Evolutionary conservation across 2,797 vertebrate genomes (phyloP).

Genomic region (Pygocentrus nattereri): DNA sequence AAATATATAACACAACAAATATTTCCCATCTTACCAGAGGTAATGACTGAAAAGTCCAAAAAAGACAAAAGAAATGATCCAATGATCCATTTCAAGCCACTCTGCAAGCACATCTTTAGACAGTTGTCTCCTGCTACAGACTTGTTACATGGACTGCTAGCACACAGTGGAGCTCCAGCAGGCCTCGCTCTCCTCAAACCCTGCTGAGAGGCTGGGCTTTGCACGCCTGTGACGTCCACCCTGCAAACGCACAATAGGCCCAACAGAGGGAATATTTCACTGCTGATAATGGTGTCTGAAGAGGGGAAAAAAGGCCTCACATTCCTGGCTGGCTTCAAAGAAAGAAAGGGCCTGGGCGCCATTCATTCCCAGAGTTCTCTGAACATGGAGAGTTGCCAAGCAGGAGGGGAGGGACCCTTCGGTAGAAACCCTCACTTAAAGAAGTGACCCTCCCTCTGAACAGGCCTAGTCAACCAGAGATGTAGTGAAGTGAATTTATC

Average conservation of each 20-base stretch:
- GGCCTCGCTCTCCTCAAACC: slow-evolving; percentile 49
- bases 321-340: slow-evolving; percentile 86
- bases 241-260: slow-evolving; percentile 77
- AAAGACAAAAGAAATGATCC: not conserved
- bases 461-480: slow-evolving; percentile 19
- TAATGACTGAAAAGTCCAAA: slow-evolving; percentile 3
- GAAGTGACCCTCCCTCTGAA: slow-evolving; percentile 38
- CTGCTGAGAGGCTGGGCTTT: slow-evolving; percentile 70
- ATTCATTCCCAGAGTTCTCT: slow-evolving; percentile 82
- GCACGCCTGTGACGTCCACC: slow-evolving; percentile 76
- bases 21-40: slow-evolving; percentile 22
- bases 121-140: not conserved
- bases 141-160: slow-evolving; percentile 20
- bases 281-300: slow-evolving; percentile 72
- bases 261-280: slow-evolving; percentile 81
- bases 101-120: slow-evolving; percentile 22
- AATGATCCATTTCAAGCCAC: not conserved
- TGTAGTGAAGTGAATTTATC: too few relatives aligned
- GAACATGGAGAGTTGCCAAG: slow-evolving; percentile 82
- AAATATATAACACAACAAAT: not conserved
- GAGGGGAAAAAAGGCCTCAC: slow-evolving; percentile 72
- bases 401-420: slow-evolving; percentile 63
- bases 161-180: not conserved
- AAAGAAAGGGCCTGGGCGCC: slow-evolving; percentile 74
- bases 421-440: slow-evolving; percentile 12